Conservation (phyloP, 2,888 invertebrate species). For the Erpobdella octoculata region DNA sequence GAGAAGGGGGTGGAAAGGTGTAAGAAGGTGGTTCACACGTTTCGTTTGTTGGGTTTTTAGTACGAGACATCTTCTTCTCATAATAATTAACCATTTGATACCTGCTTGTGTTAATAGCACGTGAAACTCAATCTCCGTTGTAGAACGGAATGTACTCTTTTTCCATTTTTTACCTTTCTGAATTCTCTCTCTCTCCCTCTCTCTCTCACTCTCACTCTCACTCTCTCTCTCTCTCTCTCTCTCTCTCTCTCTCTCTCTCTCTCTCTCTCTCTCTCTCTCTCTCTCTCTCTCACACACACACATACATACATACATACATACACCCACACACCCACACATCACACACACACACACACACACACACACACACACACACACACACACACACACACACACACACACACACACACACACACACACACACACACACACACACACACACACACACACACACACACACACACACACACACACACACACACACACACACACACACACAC, state of each 20-base stretch:
- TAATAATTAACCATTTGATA: background rate
- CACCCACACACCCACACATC: background rate
- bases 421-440: too few relatives aligned
- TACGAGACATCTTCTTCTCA: too few relatives aligned
- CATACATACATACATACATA: background rate
- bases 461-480: too few relatives aligned
- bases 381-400: too few relatives aligned
- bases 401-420: too few relatives aligned
- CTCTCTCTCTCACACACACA: background rate
- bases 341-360: too few relatives aligned
- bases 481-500: too few relatives aligned
- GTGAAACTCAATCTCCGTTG: background rate
- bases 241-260: background rate
- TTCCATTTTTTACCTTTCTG: background rate
- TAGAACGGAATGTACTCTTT: background rate
- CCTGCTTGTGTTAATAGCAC: background rate
- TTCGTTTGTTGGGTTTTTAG: too few relatives aligned
- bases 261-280: background rate
- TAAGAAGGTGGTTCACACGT: too few relatives aligned
- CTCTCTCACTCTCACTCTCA: background rate
- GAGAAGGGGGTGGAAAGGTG: too few relatives aligned
- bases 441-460: too few relatives aligned
- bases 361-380: too few relatives aligned
- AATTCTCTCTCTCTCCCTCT: background rate
- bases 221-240: background rate